phyloP scores from a whole-genome alignment of 1,140 invertebrate genomes.

The Chlorops oryzae region DNA sequence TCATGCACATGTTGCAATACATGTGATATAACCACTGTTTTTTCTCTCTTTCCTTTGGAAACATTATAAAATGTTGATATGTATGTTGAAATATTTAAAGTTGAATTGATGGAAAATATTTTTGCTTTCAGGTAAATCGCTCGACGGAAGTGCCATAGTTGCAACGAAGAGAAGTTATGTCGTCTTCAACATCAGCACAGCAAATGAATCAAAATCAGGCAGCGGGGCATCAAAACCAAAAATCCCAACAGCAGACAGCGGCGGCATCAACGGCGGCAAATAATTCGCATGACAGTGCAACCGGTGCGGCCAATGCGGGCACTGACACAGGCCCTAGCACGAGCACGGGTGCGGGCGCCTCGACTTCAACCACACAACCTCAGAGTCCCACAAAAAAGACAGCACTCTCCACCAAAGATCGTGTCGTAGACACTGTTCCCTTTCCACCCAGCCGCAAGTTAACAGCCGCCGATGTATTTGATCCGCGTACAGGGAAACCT shows the following conservation, averaged over 20 bases:
- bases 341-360: slow-evolving; percentile 11
- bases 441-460: slow-evolving; percentile 97
- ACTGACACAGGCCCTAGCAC: slow-evolving; percentile 6
- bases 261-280: slow-evolving; percentile 17
- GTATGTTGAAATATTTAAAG: too few relatives aligned
- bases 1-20: too few relatives aligned
- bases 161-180: too few relatives aligned
- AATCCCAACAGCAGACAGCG: slow-evolving; percentile 26
- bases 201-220: slow-evolving; percentile 10
- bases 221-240: slow-evolving; percentile 24
- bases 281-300: slow-evolving; percentile 20
- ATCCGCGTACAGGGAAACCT: slow-evolving; percentile 86
- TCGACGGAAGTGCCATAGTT: too few relatives aligned
- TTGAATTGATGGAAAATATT: too few relatives aligned
- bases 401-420: slow-evolving; percentile 43
- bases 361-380: slow-evolving; percentile 12
- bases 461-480: slow-evolving; percentile 93
- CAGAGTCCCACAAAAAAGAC: slow-evolving; percentile 40
- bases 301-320: slow-evolving; percentile 3
- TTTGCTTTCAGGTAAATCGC: too few relatives aligned
- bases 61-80: too few relatives aligned
- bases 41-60: too few relatives aligned
- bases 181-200: slow-evolving; percentile 16
- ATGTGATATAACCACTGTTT: too few relatives aligned
- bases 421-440: slow-evolving; percentile 62